Conservation (phyloP, 2,113 vertebrate species). For the Columba livia region DNA sequence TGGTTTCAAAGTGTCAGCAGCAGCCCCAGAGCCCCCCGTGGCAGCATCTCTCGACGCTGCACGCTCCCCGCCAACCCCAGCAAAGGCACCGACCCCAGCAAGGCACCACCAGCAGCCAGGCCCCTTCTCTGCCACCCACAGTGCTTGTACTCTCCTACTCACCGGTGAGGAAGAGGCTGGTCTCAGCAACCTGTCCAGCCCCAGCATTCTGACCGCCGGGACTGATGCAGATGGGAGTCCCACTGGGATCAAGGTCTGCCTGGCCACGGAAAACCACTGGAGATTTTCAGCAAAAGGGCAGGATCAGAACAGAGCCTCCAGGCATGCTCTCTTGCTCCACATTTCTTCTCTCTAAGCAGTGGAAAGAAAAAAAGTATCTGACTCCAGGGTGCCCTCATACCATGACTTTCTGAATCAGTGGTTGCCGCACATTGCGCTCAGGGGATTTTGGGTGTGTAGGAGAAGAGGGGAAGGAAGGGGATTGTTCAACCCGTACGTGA, state of each 20-base stretch:
- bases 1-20: neutral
- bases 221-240: neutral
- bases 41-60: neutral
- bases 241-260: neutral
- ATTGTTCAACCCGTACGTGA: conserved; percentile 51
- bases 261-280: neutral
- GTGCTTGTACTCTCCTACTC: neutral
- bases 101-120: neutral
- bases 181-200: conserved; percentile 36
- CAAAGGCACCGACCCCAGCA: neutral
- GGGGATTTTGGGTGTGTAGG: conserved; percentile 69
- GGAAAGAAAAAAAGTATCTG: neutral
- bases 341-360: conserved; percentile 23
- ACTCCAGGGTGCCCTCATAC: conserved; percentile 1
- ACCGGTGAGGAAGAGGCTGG: conserved; percentile 38
- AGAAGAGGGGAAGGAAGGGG: conserved; percentile 62
- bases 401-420: conserved; percentile 65
- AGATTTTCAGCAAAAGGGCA: neutral
- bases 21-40: neutral
- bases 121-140: neutral
- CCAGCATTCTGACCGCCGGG: neutral
- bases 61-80: accelerated
- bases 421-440: conserved; percentile 27
- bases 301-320: neutral
- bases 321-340: neutral